Conservation (phyloP, 2,888 invertebrate species). For the Gryllus longicercus region DNA sequence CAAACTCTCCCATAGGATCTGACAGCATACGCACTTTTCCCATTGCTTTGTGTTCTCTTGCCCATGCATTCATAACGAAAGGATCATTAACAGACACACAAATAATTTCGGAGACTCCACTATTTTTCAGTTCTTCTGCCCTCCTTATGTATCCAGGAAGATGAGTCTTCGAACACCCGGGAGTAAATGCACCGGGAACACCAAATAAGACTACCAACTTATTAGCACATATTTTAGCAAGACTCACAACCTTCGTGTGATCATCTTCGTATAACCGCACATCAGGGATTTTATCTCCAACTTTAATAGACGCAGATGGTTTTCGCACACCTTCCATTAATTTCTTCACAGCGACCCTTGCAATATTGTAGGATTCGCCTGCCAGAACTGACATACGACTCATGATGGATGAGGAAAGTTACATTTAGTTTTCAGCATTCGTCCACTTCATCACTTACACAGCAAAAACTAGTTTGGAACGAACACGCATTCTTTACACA, state of each 20-base stretch:
- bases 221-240: constrained; percentile 45
- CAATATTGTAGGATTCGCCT: too few species aligned
- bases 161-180: constrained; percentile 52
- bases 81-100: constrained; percentile 55
- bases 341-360: too few species aligned
- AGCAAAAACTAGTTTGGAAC: too few species aligned
- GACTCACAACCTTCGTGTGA: constrained; percentile 48
- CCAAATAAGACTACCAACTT: constrained; percentile 52
- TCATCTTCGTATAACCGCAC: constrained; percentile 49
- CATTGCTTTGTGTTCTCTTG: constrained; percentile 44
- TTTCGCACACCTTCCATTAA: too few species aligned
- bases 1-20: constrained; percentile 50
- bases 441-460: too few species aligned
- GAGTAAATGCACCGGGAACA: constrained; percentile 55
- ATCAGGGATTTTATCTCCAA: constrained; percentile 50
- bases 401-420: too few species aligned
- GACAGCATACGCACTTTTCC: constrained; percentile 53
- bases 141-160: constrained; percentile 50
- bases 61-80: constrained; percentile 54
- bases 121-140: constrained; percentile 46
- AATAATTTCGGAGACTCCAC: constrained; percentile 49
- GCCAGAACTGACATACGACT: too few species aligned
- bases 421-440: too few species aligned
- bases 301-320: constrained; percentile 40
- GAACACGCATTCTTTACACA: too few species aligned